A percentile compares a stretch with the other conserved stretches of the same genome.
These are phyloP conservation scores for Mnemiopsis leidyi DNA, from an alignment of 37 sponge, comb jelly and placozoan species.

Conservation along the genomic window DNA sequence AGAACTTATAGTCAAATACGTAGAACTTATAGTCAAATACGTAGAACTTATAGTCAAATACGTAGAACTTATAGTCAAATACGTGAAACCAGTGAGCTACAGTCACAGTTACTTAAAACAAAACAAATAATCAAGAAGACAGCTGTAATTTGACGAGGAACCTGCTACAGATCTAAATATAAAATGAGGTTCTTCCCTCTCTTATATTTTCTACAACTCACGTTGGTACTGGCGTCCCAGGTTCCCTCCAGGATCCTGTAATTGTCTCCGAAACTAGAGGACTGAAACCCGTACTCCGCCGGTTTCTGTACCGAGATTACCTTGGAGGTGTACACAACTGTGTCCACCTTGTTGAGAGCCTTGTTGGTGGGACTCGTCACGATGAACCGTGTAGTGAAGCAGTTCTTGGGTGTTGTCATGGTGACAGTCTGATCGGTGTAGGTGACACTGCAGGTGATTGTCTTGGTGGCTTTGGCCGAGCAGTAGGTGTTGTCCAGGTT, in stretches of 20 bases:
- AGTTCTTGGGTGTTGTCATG: neutral
- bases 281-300: neutral
- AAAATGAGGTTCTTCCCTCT: no score
- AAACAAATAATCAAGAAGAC: no score
- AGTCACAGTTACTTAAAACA: neutral
- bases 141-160: no score
- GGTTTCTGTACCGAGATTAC: neutral
- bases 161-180: no score
- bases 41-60: no score
- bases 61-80: no score
- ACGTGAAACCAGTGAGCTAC: no score
- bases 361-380: constrained; percentile 33
- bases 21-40: no score
- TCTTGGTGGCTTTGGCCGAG: neutral
- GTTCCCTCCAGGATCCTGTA: neutral
- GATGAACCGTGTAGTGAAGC: constrained; percentile 15
- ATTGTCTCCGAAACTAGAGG: neutral
- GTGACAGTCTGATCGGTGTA: neutral
- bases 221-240: neutral
- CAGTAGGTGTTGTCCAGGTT: neutral
- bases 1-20: no score
- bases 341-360: neutral
- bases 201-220: no score
- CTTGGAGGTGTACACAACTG: constrained; percentile 5
- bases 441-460: constrained; percentile 10